Evolutionary conservation across 2,888 invertebrate species (phyloP).

Genomic region (Xestia sexstrigata): DNA sequence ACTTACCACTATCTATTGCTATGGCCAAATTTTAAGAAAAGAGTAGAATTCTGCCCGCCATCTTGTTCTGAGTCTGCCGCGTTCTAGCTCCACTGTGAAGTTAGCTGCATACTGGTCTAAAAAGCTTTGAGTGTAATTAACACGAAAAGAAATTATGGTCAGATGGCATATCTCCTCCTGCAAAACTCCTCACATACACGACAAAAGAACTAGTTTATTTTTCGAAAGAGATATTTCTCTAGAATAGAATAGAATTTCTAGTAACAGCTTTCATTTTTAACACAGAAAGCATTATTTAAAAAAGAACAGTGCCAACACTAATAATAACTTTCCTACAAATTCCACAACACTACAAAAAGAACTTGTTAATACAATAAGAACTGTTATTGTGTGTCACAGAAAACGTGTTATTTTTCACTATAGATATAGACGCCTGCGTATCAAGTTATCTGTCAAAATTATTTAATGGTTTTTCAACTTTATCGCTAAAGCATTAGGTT

Average conservation of each 20-base stretch:
- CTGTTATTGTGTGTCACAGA: conserved; percentile 61
- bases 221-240: background rate
- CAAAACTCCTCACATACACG: background rate
- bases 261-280: conserved; percentile 47
- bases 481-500: too few relatives aligned
- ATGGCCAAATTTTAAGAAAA: background rate
- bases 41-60: background rate
- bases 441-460: too few relatives aligned
- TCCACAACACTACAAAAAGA: conserved; percentile 21
- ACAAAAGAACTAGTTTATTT: background rate
- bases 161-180: too few relatives aligned
- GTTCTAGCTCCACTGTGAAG: background rate
- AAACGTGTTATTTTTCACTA: conserved; percentile 54
- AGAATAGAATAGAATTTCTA: background rate
- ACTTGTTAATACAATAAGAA: conserved; percentile 61
- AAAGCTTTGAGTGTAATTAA: background rate
- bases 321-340: conserved; percentile 44
- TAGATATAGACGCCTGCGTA: background rate
- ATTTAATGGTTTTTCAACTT: too few relatives aligned
- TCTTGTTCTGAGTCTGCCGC: background rate
- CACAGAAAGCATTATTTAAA: conserved; percentile 20
- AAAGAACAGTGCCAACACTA: conserved; percentile 15
- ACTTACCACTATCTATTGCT: background rate
- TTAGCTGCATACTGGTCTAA: background rate
- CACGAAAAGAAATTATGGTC: background rate